Evolutionary conservation across 1,140 invertebrate species (phyloP), one percentile per base, ranked within the genome.

Genomic region (Pteromalus puparum): DNA sequence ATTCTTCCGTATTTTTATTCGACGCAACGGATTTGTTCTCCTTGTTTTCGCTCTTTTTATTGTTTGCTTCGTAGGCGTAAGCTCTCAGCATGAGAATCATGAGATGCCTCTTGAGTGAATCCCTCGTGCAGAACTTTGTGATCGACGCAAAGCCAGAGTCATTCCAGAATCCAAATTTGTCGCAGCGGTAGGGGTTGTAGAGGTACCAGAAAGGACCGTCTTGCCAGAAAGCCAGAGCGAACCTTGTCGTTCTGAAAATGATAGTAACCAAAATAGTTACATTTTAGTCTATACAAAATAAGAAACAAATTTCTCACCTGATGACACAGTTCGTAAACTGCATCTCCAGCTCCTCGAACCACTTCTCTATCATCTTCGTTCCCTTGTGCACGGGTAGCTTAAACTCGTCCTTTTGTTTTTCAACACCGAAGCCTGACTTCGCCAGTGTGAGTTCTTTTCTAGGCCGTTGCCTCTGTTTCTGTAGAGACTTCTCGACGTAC

Each of bases 181-280:
- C 87, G 85, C 91, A 91, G 0, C 89, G 87, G 30, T 91, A 92
- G 0, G 91, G 91, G 77, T 92, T 92, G 78, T 90, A 92, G 0
- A 91, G 38, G 15, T 91, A 92, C 91, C 91, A 92, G 81, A 91
- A 91, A 2, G 79, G 38, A 3, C 87, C 90, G 38, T 92, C 91
- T 2, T 87, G 87, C 91, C 91, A 92, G n/a, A 91, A 91, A 1
- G 91, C 90, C 0, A 92, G 4, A 0, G 83, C 88, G 79, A 89
- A 92, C 68, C 88, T 88, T 0, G 73, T 24, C 2, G 90, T 91
- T 42, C 89, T 88, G 26, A 18, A 77, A 76, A 13, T 18, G 30
- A 21, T 13, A 6, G 24, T 70, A 18, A 13, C 21, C 21, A 61
- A 18, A 7, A 61, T n/a, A 18, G 6, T 61, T 61, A 7, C 13